These are phyloP conservation scores for Drosophila tropicalis DNA, from an alignment of 1,140 invertebrate species.

Conservation along the genomic window DNA sequence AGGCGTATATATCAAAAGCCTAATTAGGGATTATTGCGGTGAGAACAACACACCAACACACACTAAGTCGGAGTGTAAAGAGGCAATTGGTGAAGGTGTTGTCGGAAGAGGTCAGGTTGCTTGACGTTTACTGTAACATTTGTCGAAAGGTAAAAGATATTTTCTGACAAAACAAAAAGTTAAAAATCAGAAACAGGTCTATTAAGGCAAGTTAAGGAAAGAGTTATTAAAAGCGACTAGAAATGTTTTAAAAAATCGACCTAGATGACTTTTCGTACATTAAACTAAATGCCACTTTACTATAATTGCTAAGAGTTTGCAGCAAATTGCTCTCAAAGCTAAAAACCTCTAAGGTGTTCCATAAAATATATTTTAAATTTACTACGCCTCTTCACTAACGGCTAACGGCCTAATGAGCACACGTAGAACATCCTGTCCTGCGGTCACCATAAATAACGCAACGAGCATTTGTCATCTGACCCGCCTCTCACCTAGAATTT, in stretches of 20 bases:
- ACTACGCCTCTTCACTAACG: background rate
- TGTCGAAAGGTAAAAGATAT: background rate
- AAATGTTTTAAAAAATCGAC: background rate
- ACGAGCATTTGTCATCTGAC: constrained; percentile 76
- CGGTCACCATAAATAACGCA: constrained; percentile 77
- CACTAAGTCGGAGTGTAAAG: constrained; percentile 2
- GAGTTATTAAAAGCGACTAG: no score
- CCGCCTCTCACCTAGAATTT: constrained; percentile 19
- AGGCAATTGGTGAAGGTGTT: background rate
- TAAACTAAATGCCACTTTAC: no score
- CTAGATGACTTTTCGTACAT: no score
- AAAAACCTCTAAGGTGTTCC: constrained; percentile 10
- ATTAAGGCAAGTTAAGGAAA: no score
- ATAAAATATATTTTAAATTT: constrained; percentile 41
- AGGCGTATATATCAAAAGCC: constrained; percentile 51
- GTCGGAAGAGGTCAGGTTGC: background rate
- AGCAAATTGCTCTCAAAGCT: background rate
- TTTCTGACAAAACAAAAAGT: background rate
- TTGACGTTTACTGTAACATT: background rate
- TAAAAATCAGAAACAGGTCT: no score
- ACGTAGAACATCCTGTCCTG: constrained; percentile 75
- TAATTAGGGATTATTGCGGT: constrained; percentile 74
- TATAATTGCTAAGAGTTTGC: no score
- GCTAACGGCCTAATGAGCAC: constrained; percentile 65
- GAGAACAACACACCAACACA: constrained; percentile 26